These are phyloP conservation scores for Carduelis carduelis DNA, from an alignment of 2,797 vertebrate species.

Conservation along the genomic window DNA sequence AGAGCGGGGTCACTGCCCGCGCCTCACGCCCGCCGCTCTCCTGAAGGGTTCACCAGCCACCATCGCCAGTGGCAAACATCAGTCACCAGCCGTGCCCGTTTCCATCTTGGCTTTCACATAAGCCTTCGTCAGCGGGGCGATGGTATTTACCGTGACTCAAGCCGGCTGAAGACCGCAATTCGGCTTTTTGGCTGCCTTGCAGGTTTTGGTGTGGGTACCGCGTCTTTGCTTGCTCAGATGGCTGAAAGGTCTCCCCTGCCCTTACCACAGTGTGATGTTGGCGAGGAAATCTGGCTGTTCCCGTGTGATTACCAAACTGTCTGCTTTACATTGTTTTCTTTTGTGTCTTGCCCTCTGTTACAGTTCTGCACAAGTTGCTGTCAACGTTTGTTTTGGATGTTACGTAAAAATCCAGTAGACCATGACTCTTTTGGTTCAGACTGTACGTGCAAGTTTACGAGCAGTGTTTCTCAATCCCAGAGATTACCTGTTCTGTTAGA, in stretches of 20 bases:
- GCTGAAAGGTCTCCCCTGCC: background rate
- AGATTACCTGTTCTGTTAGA: background rate
- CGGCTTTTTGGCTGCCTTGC: background rate
- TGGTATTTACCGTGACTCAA: background rate
- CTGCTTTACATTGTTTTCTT: background rate
- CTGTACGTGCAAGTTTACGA: rapidly evolving
- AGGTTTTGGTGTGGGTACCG: background rate
- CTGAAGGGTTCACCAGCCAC: rapidly evolving
- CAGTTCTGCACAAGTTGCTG: background rate
- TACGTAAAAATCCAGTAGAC: background rate
- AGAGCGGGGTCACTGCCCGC: background rate
- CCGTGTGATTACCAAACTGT: background rate
- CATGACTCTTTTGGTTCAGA: background rate
- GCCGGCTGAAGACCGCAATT: background rate
- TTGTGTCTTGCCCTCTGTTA: background rate
- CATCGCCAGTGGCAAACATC: rapidly evolving
- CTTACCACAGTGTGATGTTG: background rate
- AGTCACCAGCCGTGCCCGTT: background rate
- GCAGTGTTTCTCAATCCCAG: background rate
- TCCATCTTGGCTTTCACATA: background rate
- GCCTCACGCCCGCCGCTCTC: background rate
- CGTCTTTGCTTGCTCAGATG: background rate
- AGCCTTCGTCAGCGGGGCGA: rapidly evolving
- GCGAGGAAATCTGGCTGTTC: rapidly evolving
- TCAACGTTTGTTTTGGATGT: background rate